Base-by-base conservation (phyloP, 2,888 invertebrate species). In the Abrostola triplasia region DNA sequence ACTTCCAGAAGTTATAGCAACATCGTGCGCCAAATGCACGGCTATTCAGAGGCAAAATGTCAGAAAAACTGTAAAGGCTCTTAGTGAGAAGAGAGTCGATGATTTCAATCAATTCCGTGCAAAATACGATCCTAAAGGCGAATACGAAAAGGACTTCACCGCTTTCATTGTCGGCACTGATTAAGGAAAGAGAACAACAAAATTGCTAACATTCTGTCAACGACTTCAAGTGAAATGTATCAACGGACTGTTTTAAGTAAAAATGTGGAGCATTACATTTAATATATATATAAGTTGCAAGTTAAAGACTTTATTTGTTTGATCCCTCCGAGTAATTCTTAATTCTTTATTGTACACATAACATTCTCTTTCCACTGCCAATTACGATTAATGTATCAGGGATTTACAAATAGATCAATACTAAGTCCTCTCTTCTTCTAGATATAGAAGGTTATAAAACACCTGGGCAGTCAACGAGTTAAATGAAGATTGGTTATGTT, bases 61-160 rank as follows among this genome's bases (percentile, higher is more conserved):
- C 0, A 86, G 87, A 35, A 92, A 91, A 62, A 82, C 90, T 0
- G 90, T 93, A 0, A 91, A 87, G 48, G 86, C 88, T 0, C 65
- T 92, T 0, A 87, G 79, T 35, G 87, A 90, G 57, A 90, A 80
- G 70, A 90, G 80, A 75, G 90, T 90, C 0, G 84, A 84, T 0
- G 85, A 90, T 0, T 89, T 92, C 53, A 64, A 63, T 1, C 81
- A 84, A 35, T 90, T 93, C 79, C 82, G 85, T 36, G 65, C 82
- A 2, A 91, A 90, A 68, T 93, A 84, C 50, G 93, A 93, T 41
- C 92, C 93, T 0, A 88, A 88, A 9, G 86, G 85, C n/a, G 85
- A 90, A 68, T 81, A 92, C 51, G 88, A 90, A 61, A 82, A 86
- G 51, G 82, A 79, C 1, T 92, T 92, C 59, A 77, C 87, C 0